Percentiles rank a stretch among this genome's conserved stretches.
Evolutionary conservation across 2,113 vertebrate species (phyloP).

Genomic region (Eolophus roseicapilla): DNA sequence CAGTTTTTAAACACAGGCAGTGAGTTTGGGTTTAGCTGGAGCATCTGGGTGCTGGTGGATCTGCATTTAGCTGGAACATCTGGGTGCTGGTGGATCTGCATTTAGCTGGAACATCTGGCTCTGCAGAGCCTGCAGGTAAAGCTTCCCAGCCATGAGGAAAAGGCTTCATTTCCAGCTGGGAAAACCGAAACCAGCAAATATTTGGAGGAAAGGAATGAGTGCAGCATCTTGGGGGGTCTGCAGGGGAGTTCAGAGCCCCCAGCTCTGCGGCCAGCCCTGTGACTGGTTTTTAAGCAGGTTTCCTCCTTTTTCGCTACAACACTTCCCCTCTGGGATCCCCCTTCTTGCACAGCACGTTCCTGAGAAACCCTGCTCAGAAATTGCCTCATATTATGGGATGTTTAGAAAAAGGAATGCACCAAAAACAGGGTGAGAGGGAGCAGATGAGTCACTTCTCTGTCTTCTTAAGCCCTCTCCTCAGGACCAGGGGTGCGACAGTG

Average conservation of each 20-base stretch:
- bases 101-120: neutral
- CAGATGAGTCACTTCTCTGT: neutral
- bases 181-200: neutral
- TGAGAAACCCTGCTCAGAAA: neutral
- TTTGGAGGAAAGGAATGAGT: neutral
- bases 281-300: neutral
- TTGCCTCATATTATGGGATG: fast-evolving
- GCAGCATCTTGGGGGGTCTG: neutral
- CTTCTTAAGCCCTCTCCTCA: neutral
- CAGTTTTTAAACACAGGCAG: neutral
- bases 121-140: neutral
- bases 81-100: neutral
- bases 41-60: neutral
- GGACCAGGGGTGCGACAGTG: neutral
- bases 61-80: neutral
- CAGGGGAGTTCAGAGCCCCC: neutral
- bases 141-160: neutral
- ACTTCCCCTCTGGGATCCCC: neutral
- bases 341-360: neutral
- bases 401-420: neutral
- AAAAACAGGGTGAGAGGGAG: no score
- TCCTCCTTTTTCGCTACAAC: neutral
- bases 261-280: neutral
- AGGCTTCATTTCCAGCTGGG: neutral
- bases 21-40: neutral